A percentile compares a stretch with the other conserved stretches of the same genome.
Conservation (phyloP, 2,888 invertebrate species). For the Epinotia nisella region DNA sequence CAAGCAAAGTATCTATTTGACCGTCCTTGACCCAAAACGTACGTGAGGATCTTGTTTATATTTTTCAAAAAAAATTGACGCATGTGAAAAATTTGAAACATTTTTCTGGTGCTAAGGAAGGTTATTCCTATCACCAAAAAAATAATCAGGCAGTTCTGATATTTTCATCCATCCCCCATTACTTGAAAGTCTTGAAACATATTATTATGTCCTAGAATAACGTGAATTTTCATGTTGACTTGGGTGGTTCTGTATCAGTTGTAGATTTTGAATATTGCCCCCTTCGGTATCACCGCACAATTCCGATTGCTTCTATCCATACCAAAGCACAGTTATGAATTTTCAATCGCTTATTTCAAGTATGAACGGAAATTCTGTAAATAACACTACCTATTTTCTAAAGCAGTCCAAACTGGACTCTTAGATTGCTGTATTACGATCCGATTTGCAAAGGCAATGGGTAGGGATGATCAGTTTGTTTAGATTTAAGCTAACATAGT, state of each 20-base stretch:
- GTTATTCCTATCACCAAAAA: too few relatives aligned
- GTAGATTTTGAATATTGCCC: slow-evolving; percentile 3
- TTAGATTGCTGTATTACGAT: background rate
- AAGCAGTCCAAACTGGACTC: background rate
- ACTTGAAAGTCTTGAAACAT: too few relatives aligned
- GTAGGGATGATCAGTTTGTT: background rate
- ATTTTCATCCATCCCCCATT: too few relatives aligned
- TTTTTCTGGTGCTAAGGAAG: too few relatives aligned
- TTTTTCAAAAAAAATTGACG: too few relatives aligned
- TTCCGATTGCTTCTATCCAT: slow-evolving; percentile 9
- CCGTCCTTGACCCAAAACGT: too few relatives aligned
- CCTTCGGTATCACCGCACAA: background rate
- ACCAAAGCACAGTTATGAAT: slow-evolving; percentile 38
- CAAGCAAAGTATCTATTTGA: too few relatives aligned
- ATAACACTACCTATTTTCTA: slow-evolving; percentile 24
- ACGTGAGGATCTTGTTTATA: too few relatives aligned
- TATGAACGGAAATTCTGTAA: slow-evolving; percentile 36
- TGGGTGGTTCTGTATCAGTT: background rate
- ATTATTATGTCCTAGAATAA: too few relatives aligned
- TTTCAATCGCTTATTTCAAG: slow-evolving; percentile 37
- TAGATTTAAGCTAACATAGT: slow-evolving; percentile 19
- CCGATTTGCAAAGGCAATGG: slow-evolving; percentile 4
- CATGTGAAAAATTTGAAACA: too few relatives aligned
- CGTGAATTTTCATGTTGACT: background rate
- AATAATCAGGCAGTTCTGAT: too few relatives aligned